Conservation (phyloP, 1,140 invertebrate species). For the Leptoteleia sp. region DNA sequence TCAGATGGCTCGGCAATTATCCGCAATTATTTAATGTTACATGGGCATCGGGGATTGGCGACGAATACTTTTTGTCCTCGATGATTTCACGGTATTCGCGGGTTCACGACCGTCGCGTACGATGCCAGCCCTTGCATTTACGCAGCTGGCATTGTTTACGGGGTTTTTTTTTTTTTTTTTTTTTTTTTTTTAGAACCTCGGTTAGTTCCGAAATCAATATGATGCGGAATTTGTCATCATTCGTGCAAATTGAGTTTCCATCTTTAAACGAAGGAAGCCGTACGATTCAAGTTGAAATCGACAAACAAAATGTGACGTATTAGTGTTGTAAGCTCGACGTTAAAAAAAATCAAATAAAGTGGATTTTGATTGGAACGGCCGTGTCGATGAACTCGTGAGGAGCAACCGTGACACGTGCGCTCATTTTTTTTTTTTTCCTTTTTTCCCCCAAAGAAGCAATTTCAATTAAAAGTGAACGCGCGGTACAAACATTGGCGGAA, state of each 20-base stretch:
- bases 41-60: slow-evolving; percentile 3
- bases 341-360: slow-evolving; percentile 11
- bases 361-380: slow-evolving; percentile 5
- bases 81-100: too few species aligned
- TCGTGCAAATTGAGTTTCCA: not conserved
- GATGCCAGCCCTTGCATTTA: slow-evolving; percentile 8
- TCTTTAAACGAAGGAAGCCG: slow-evolving; percentile 7
- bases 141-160: slow-evolving; percentile 10
- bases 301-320: slow-evolving; percentile 22
- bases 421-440: too few species aligned
- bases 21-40: slow-evolving; percentile 6
- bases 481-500: slow-evolving; percentile 3
- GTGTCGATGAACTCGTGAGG: slow-evolving; percentile 6
- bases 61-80: too few species aligned
- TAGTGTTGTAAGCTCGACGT: slow-evolving; percentile 1
- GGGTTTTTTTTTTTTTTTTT: not conserved
- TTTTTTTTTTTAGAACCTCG: too few species aligned
- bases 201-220: too few species aligned
- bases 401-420: slow-evolving; percentile 12
- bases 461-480: slow-evolving; percentile 20
- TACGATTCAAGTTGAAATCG: slow-evolving; percentile 1
- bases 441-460: slow-evolving; percentile 14
- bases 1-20: not conserved
- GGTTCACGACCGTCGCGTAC: too few species aligned
- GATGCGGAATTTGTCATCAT: too few species aligned